Conservation (phyloP, 2,113 vertebrate species). For the Nothocercus julius region DNA sequence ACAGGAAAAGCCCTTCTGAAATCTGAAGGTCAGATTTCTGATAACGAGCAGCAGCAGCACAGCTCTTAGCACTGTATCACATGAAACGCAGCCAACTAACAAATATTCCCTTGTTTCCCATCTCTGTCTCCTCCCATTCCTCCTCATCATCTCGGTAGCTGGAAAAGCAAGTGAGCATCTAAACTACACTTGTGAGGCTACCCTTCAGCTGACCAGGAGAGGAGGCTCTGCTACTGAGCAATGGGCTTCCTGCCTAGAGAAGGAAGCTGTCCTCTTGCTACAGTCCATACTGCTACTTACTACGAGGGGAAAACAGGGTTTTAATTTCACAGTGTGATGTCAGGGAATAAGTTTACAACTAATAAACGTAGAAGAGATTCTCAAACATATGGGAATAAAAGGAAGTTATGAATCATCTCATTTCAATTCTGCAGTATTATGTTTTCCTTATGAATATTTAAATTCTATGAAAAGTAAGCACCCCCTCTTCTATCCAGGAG, state of each 20-base stretch:
- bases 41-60: background rate
- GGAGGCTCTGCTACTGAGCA: conserved; percentile 62
- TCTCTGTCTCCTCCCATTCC: background rate
- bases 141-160: background rate
- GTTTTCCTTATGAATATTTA: background rate
- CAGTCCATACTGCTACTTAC: background rate
- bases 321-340: background rate
- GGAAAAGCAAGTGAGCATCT: background rate
- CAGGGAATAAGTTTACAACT: background rate
- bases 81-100: background rate
- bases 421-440: background rate
- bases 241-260: background rate
- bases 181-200: background rate
- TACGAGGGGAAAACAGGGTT: fast-evolving
- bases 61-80: background rate
- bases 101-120: background rate
- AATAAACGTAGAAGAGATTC: background rate
- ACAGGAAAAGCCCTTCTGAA: background rate
- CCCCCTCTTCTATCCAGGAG: background rate
- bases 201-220: conserved; percentile 50
- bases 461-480: background rate
- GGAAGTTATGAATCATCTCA: background rate
- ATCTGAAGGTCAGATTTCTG: background rate
- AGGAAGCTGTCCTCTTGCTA: background rate
- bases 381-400: background rate